Percentiles rank a stretch among this genome's conserved stretches.
Evolutionary conservation across 2,888 invertebrate genomes (phyloP).

Genomic region (Drosophila barbarae): DNA sequence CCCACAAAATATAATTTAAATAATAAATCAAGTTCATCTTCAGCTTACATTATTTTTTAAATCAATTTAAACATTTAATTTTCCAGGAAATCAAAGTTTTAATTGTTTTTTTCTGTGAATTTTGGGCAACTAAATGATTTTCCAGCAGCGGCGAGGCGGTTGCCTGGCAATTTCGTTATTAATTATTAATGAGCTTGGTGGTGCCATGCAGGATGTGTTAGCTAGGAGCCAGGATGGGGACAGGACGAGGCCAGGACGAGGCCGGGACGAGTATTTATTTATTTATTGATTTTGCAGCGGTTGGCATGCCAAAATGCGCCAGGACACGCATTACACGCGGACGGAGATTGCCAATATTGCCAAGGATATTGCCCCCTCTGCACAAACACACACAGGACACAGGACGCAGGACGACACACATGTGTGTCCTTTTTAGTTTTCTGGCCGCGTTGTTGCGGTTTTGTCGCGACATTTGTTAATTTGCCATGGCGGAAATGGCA

Average conservation of each 20-base stretch:
- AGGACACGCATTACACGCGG: constrained; percentile 43
- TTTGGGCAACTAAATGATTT: constrained; percentile 1
- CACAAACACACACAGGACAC: constrained; percentile 10
- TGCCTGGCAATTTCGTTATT: constrained; percentile 46
- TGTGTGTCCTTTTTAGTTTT: constrained; percentile 57
- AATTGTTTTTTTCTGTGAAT: neutral
- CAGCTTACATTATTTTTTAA: no score
- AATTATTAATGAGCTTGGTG: constrained; percentile 39
- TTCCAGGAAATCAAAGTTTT: no score
- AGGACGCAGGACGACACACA: constrained; percentile 17
- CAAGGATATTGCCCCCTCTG: constrained; percentile 49
- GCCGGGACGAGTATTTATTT: constrained; percentile 55
- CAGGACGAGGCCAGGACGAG: constrained; percentile 11
- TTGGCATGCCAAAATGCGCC: constrained; percentile 65
- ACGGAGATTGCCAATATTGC: constrained; percentile 56
- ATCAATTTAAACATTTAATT: no score
- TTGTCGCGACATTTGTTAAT: constrained; percentile 73
- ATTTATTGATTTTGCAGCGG: constrained; percentile 69
- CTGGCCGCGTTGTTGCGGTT: constrained; percentile 44
- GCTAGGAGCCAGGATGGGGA: constrained; percentile 9
- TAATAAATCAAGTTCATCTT: no score
- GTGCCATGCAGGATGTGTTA: constrained; percentile 7
- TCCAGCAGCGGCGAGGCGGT: constrained; percentile 8
- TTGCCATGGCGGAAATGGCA: constrained; percentile 60
- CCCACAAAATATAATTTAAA: no score